Conservation (phyloP, 2,113 vertebrate genomes). For the Cygnus atratus region DNA sequence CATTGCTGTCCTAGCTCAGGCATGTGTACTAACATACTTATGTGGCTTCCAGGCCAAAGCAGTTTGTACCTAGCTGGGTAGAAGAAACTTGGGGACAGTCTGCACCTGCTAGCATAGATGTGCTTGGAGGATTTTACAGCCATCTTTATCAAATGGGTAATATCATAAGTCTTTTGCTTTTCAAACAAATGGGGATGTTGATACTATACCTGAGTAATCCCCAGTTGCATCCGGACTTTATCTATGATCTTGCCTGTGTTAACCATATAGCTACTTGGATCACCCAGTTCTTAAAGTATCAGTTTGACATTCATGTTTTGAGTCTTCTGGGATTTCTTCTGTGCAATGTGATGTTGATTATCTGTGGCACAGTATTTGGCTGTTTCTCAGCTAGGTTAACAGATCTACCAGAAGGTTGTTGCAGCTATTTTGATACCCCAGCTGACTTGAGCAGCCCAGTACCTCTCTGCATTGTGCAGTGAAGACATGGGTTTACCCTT, state of each 20-base stretch:
- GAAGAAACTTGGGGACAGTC: background rate
- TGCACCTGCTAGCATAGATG: background rate
- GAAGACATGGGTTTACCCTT: background rate
- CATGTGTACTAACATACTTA: background rate
- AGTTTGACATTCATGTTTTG: background rate
- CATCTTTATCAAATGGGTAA: background rate
- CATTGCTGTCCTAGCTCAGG: background rate
- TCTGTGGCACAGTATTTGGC: background rate
- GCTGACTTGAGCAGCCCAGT: background rate
- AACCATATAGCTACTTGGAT: background rate
- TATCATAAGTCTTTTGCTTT: background rate
- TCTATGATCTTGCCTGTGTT: background rate
- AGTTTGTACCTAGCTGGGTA: background rate
- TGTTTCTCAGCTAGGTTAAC: background rate
- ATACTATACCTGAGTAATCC: background rate
- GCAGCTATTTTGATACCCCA: background rate
- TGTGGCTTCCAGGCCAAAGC: background rate
- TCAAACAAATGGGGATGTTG: background rate
- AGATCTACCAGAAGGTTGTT: background rate
- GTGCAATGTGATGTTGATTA: background rate
- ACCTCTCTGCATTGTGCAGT: background rate
- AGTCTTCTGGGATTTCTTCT: background rate
- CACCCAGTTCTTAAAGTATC: background rate
- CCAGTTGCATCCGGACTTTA: background rate
- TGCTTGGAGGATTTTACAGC: background rate